Percentiles rank a stretch among this genome's conserved stretches.
Conservation (phyloP, 2,888 invertebrate species). For the Sthenelais limicola region DNA sequence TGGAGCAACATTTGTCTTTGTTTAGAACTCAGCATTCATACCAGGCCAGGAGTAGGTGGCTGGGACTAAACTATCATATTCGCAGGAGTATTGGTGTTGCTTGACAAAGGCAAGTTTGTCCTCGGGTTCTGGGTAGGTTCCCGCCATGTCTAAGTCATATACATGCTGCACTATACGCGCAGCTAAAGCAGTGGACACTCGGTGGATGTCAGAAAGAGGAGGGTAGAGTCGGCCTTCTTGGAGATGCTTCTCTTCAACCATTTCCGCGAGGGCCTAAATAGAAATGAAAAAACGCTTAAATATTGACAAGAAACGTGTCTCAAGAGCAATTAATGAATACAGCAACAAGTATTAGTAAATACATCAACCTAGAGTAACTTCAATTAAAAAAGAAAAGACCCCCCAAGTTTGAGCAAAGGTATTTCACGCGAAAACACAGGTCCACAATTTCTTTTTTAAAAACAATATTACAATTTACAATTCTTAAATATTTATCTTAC, state of each 20-base stretch:
- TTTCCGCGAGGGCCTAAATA: slow-evolving; percentile 82
- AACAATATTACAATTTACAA: too few relatives aligned
- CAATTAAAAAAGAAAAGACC: too few relatives aligned
- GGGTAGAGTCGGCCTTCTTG: slow-evolving; percentile 92
- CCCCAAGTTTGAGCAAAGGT: too few relatives aligned
- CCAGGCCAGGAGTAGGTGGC: slow-evolving; percentile 74
- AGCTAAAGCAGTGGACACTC: slow-evolving; percentile 91
- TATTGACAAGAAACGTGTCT: too few relatives aligned
- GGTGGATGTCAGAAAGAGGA: slow-evolving; percentile 85
- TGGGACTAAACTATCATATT: slow-evolving; percentile 74
- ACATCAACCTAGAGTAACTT: too few relatives aligned
- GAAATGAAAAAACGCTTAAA: slow-evolving; percentile 27
- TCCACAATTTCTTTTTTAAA: too few relatives aligned
- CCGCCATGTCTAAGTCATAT: slow-evolving; percentile 77
- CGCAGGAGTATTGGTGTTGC: slow-evolving; percentile 69
- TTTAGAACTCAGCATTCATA: too few relatives aligned
- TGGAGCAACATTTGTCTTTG: too few relatives aligned
- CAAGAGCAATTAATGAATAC: too few relatives aligned
- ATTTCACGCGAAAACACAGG: too few relatives aligned
- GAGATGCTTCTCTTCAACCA: slow-evolving; percentile 87
- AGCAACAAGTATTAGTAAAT: too few relatives aligned
- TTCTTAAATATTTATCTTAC: too few relatives aligned
- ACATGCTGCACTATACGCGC: slow-evolving; percentile 85
- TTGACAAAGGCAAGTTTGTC: slow-evolving; percentile 70
- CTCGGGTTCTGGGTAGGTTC: slow-evolving; percentile 75